Conservation (phyloP, 2,888 invertebrate genomes). For the Camptogramma bilineatum region DNA sequence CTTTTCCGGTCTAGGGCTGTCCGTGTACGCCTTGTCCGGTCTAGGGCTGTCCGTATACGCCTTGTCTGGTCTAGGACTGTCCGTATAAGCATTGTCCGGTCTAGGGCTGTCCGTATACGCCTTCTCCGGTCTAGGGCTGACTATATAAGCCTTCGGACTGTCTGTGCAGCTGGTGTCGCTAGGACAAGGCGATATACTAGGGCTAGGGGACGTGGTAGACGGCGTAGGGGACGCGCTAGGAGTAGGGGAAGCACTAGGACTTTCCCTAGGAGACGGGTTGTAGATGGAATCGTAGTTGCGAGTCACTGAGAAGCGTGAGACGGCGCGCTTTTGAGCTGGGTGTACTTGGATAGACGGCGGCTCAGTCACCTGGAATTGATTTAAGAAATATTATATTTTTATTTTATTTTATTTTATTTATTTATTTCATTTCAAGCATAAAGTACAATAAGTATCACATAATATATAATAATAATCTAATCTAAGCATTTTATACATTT, state of each 20-base stretch:
- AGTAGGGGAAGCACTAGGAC: slow-evolving; percentile 49
- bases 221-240: slow-evolving; percentile 38
- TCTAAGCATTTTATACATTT: no score
- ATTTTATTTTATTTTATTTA: no score
- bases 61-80: background rate
- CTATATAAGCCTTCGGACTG: slow-evolving; percentile 6
- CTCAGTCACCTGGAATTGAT: slow-evolving; percentile 67
- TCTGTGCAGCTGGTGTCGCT: slow-evolving; percentile 29
- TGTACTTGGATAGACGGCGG: slow-evolving; percentile 82
- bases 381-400: no score
- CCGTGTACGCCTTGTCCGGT: background rate
- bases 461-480: no score
- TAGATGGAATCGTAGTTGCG: slow-evolving; percentile 75
- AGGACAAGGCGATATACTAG: slow-evolving; percentile 33
- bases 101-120: background rate
- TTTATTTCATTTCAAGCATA: no score
- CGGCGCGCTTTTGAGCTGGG: slow-evolving; percentile 82
- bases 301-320: slow-evolving; percentile 76
- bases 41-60: background rate
- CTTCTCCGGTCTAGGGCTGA: background rate
- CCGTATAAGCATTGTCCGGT: background rate
- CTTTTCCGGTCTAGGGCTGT: background rate
- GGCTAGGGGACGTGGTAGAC: slow-evolving; percentile 27
- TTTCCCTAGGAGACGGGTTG: slow-evolving; percentile 54
- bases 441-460: no score